Percentiles rank a stretch among this genome's conserved stretches.
Conservation (phyloP, 2,888 invertebrate species). For the Branchipolynoe longqiensis region DNA sequence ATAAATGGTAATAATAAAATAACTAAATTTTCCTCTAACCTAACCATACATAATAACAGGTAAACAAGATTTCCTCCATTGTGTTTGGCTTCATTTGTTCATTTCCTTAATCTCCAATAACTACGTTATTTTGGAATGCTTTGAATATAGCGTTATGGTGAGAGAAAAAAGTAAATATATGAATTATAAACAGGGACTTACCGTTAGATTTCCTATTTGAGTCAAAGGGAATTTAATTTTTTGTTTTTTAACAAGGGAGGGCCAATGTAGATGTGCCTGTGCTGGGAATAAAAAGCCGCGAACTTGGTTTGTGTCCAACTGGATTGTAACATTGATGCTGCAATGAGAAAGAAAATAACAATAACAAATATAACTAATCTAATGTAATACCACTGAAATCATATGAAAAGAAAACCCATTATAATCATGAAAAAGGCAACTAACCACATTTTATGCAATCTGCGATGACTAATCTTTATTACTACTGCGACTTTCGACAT, state of each 20-base stretch:
- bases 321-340: slow-evolving; percentile 88
- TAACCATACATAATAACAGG: neutral
- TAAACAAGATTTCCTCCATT: neutral
- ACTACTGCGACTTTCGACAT: no score
- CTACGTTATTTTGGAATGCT: no score
- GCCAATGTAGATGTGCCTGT: slow-evolving; percentile 88
- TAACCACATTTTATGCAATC: no score
- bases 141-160: no score
- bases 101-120: no score
- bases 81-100: neutral
- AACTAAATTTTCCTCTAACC: neutral
- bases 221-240: slow-evolving; percentile 87
- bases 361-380: no score
- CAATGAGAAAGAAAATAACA: slow-evolving; percentile 67
- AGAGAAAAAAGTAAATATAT: slow-evolving; percentile 27
- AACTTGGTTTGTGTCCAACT: slow-evolving; percentile 89
- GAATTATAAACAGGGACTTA: slow-evolving; percentile 73
- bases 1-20: slow-evolving; percentile 3
- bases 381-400: no score
- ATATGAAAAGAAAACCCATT: no score
- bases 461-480: no score
- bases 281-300: slow-evolving; percentile 86
- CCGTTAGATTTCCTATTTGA: slow-evolving; percentile 87
- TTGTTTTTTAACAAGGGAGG: slow-evolving; percentile 82
- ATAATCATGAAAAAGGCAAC: no score